Evolutionary conservation across 2,888 invertebrate species (phyloP).

Genomic region (Macrosiphum euphorbiae): DNA sequence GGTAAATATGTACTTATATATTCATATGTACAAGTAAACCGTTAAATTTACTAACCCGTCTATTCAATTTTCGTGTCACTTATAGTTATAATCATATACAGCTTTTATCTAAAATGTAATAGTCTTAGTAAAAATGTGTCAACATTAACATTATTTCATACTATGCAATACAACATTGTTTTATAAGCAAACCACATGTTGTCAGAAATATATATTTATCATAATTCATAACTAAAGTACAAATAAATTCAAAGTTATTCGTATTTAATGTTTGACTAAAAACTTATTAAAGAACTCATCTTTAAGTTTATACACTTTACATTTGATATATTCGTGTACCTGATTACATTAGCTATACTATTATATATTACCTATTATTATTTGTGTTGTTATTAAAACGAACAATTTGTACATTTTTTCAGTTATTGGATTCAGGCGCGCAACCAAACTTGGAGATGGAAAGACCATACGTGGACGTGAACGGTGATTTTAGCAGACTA

Average conservation of each 20-base stretch:
- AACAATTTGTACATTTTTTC: slow-evolving; percentile 22
- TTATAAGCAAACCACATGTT: neutral
- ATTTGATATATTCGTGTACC: neutral
- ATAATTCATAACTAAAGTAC: neutral
- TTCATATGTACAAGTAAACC: neutral
- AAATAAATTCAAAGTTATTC: neutral
- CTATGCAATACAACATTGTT: neutral
- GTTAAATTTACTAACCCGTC: neutral
- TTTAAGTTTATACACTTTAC: neutral
- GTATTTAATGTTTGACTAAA: neutral
- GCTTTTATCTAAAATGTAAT: neutral
- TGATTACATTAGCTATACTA: neutral
- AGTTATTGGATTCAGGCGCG: slow-evolving; percentile 47
- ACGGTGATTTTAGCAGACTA: slow-evolving; percentile 31
- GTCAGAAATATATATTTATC: neutral
- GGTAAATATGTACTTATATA: neutral
- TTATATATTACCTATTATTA: neutral
- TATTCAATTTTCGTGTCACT: neutral
- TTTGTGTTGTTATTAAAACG: neutral
- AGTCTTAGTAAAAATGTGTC: neutral
- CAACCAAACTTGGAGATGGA: slow-evolving; percentile 55
- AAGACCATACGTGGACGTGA: slow-evolving; percentile 42
- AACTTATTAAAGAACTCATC: neutral
- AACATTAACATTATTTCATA: neutral
- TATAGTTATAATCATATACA: neutral